Percentiles rank a stretch among this genome's conserved stretches.
Conservation (phyloP, 2,797 vertebrate genomes). For the Lithobates pipiens region DNA sequence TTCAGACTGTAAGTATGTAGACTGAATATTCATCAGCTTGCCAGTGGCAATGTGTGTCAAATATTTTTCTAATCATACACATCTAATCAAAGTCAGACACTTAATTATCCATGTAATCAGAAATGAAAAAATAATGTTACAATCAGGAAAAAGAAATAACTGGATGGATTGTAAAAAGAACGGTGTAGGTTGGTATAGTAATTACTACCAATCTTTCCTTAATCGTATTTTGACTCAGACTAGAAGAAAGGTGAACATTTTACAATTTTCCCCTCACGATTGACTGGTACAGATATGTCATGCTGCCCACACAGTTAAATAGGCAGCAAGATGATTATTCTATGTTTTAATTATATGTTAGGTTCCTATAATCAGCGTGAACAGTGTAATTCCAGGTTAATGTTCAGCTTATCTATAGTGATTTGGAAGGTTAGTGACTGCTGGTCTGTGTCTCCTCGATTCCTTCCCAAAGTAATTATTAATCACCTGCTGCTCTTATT, state of each 20-base stretch:
- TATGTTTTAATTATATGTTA: constrained; percentile 27
- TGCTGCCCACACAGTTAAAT: constrained; percentile 20
- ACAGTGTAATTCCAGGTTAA: constrained; percentile 6
- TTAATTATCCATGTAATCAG: neutral
- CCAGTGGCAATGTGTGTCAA: neutral
- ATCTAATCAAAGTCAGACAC: neutral
- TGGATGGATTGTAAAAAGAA: neutral
- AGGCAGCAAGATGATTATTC: constrained; percentile 7
- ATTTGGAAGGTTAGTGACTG: neutral
- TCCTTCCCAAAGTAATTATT: neutral
- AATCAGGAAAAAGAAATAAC: neutral
- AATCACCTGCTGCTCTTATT: neutral
- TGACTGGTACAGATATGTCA: constrained; percentile 22
- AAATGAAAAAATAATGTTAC: neutral
- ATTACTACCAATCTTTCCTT: constrained; percentile 1
- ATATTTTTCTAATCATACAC: neutral
- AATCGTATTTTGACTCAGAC: constrained; percentile 8
- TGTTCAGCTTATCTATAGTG: neutral
- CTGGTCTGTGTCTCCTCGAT: neutral
- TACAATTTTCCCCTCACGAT: constrained; percentile 9
- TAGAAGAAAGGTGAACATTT: constrained; percentile 29
- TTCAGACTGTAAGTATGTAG: neutral
- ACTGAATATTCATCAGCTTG: neutral
- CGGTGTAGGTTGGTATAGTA: neutral
- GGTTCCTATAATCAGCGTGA: constrained; percentile 16